Conservation (phyloP, 2,888 invertebrate genomes). For the Resseliella maxima region DNA sequence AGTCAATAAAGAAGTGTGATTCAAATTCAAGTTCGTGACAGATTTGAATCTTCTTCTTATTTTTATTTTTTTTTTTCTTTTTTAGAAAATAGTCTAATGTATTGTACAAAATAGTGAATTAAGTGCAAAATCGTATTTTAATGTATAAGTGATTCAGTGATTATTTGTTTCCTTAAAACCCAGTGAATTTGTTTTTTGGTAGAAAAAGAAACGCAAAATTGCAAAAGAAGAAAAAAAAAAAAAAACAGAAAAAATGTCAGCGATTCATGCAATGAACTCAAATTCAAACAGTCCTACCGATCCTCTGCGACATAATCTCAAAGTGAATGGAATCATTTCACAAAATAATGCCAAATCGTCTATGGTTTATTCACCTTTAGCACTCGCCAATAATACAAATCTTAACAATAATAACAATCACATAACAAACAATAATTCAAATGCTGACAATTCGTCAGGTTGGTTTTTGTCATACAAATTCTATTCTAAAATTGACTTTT, state of each 20-base stretch:
- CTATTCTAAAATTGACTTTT: too few species aligned
- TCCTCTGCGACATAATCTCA: neutral
- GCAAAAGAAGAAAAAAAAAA: too few species aligned
- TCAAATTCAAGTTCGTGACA: neutral
- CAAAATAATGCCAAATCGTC: neutral
- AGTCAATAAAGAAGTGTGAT: neutral
- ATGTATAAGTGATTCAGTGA: neutral
- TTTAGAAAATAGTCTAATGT: neutral
- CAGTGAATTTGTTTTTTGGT: neutral
- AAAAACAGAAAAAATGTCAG: neutral
- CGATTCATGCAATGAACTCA: neutral
- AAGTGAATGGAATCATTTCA: neutral
- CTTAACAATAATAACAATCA: neutral
- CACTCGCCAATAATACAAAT: neutral
- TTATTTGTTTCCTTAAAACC: neutral
- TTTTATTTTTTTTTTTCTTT: too few species aligned
- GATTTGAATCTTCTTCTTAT: neutral
- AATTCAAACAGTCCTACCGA: slow-evolving; percentile 37
- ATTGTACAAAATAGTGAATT: neutral
- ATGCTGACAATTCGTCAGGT: slow-evolving; percentile 30
- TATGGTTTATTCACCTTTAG: neutral
- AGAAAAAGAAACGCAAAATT: too few species aligned
- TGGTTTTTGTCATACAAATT: too few species aligned
- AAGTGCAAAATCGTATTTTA: neutral
- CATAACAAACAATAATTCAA: slow-evolving; percentile 6